Evolutionary conservation across 2,888 invertebrate genomes (phyloP).

Genomic region (Napeogenes sylphis): DNA sequence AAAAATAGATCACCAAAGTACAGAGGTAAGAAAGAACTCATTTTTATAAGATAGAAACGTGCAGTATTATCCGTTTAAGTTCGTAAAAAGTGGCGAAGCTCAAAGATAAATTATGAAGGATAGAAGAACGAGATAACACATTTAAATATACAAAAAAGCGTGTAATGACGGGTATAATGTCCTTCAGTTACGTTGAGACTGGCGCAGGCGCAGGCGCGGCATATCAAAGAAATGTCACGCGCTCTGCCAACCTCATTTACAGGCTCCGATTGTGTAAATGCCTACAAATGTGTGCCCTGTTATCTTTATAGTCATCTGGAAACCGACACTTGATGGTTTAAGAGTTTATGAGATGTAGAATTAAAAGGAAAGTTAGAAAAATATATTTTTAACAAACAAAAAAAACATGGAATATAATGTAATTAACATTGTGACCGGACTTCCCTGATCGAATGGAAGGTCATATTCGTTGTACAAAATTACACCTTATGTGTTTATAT

Average conservation of each 20-base stretch:
- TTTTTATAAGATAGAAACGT: not conserved
- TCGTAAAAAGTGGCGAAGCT: slow-evolving; percentile 17
- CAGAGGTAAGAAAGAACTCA: not conserved
- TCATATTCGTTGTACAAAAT: too few relatives aligned
- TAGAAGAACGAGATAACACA: slow-evolving; percentile 23
- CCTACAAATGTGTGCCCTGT: slow-evolving; percentile 16
- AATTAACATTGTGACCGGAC: too few relatives aligned
- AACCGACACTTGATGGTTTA: slow-evolving; percentile 16
- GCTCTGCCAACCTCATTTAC: slow-evolving; percentile 16
- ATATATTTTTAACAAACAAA: too few relatives aligned
- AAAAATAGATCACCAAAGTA: too few relatives aligned
- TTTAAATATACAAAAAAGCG: slow-evolving; percentile 25
- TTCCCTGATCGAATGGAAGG: too few relatives aligned
- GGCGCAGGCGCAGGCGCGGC: slow-evolving; percentile 24
- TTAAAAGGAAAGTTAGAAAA: not conserved
- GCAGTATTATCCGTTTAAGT: slow-evolving; percentile 13
- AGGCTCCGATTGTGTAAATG: slow-evolving; percentile 16
- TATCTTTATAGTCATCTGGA: slow-evolving; percentile 20
- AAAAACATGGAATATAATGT: too few relatives aligned
- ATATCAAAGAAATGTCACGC: slow-evolving; percentile 39
- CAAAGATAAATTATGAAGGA: slow-evolving; percentile 23
- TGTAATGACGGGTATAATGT: slow-evolving; percentile 23
- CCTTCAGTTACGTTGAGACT: slow-evolving; percentile 17
- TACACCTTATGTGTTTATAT: too few relatives aligned
- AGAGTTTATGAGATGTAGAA: not conserved